These are phyloP conservation scores for Cyrtonyx montezumae DNA, from an alignment of 2,113 vertebrate species.

Conservation along the genomic window DNA sequence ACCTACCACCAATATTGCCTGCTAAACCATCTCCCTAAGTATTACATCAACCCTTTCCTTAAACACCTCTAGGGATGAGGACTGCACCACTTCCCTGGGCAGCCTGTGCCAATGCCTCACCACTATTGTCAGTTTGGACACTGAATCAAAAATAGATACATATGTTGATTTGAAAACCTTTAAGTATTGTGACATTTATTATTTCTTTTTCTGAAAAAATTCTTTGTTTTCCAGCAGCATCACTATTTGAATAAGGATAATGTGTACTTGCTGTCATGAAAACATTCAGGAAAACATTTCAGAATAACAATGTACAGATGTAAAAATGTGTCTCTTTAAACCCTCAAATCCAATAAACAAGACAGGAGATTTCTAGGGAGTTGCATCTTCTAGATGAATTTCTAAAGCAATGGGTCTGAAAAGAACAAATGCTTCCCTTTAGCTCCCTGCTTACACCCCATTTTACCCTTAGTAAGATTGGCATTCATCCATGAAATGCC, in stretches of 20 bases:
- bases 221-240: background rate
- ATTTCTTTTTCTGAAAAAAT: fast-evolving
- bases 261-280: background rate
- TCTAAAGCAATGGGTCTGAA: conserved; percentile 22
- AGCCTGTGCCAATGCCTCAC: too few species aligned
- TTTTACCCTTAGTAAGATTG: background rate
- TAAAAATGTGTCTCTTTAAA: background rate
- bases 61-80: too few species aligned
- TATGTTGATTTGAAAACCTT: background rate
- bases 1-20: too few species aligned
- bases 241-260: conserved; percentile 24
- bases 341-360: background rate
- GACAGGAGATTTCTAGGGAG: background rate
- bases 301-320: background rate
- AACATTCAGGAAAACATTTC: background rate
- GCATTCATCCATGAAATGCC: background rate
- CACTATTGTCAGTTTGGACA: background rate
- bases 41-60: too few species aligned
- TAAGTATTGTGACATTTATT: background rate
- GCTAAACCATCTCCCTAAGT: too few species aligned
- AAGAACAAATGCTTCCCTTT: background rate
- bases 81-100: too few species aligned
- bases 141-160: background rate
- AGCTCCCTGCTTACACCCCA: background rate
- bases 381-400: background rate